Percentiles rank a stretch among this genome's conserved stretches.
phyloP scores from a whole-genome alignment of 2,888 invertebrate species.

The Unio pictorum region DNA sequence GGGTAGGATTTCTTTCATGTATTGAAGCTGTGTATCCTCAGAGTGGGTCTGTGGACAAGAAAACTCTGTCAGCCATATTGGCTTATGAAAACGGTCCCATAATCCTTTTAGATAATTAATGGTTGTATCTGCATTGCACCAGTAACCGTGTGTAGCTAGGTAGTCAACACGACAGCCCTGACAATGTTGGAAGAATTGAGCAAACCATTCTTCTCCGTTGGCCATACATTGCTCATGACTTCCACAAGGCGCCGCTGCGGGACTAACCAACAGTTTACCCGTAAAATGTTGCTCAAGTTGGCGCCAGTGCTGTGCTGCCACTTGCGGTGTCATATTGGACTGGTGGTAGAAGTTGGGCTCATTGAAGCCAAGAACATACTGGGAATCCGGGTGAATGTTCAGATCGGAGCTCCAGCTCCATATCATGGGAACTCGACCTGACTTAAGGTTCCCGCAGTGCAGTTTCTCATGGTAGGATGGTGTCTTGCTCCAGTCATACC shows the following conservation, averaged over 20 bases:
- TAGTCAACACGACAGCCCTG: slow-evolving; percentile 41
- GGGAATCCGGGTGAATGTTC: slow-evolving; percentile 20
- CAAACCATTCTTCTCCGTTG: slow-evolving; percentile 38
- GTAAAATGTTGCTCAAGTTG: slow-evolving; percentile 26
- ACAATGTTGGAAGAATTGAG: slow-evolving; percentile 41
- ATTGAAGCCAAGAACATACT: slow-evolving; percentile 41
- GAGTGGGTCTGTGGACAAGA: slow-evolving; percentile 28
- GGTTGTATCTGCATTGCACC: slow-evolving; percentile 28
- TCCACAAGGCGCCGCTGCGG: slow-evolving; percentile 38
- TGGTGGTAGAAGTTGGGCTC: slow-evolving; percentile 45
- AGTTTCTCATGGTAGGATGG: slow-evolving; percentile 9
- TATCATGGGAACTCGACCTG: slow-evolving; percentile 40
- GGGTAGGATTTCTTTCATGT: slow-evolving; percentile 34
- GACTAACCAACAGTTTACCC: slow-evolving; percentile 37
- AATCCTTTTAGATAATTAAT: slow-evolving; percentile 30
- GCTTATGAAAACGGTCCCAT: slow-evolving; percentile 29
- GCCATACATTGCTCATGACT: slow-evolving; percentile 12
- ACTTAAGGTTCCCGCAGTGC: slow-evolving; percentile 10
- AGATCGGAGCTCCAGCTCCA: slow-evolving; percentile 30
- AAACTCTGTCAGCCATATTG: slow-evolving; percentile 43
- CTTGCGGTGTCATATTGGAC: slow-evolving; percentile 36
- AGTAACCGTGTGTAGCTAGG: slow-evolving; percentile 44
- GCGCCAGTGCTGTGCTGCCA: slow-evolving; percentile 39
- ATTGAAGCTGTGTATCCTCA: slow-evolving; percentile 19
- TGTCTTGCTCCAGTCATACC: slow-evolving; percentile 27